Evolutionary conservation across 1,140 invertebrate genomes (phyloP).

Genomic region (Whitmania pigra): DNA sequence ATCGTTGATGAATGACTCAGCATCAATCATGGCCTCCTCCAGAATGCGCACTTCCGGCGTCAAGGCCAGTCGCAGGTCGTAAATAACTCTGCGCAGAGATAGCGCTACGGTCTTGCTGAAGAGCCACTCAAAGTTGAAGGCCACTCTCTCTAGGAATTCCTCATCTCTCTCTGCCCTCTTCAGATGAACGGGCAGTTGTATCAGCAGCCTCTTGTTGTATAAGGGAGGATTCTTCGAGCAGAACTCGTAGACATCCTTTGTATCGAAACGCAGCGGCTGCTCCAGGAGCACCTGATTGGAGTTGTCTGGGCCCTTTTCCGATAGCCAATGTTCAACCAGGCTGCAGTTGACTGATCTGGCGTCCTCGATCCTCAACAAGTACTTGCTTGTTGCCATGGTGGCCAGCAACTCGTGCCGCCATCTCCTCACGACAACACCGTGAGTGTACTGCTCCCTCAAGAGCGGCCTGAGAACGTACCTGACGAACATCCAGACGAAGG

Average conservation of each 20-base stretch:
- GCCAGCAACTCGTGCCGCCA: not conserved
- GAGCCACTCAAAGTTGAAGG: conserved; percentile 1
- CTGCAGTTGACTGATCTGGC: not conserved
- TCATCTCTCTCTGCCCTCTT: conserved; percentile 4
- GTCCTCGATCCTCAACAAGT: not conserved
- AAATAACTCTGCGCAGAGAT: not conserved
- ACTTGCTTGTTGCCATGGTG: not conserved
- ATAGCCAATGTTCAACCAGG: not conserved
- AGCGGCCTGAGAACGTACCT: conserved; percentile 2
- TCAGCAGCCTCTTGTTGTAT: not conserved
- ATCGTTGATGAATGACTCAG: not conserved
- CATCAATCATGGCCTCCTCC: not conserved
- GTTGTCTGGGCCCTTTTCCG: not conserved
- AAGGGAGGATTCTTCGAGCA: not conserved
- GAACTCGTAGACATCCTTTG: not conserved
- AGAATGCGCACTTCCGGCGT: not conserved
- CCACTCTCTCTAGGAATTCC: not conserved
- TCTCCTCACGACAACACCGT: not conserved
- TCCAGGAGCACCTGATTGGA: not conserved
- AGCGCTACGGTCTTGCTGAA: not conserved
- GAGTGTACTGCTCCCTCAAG: not conserved
- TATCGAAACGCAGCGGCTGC: not conserved
- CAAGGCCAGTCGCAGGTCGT: not conserved
- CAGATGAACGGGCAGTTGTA: not conserved
- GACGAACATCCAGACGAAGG: conserved; percentile 3